Conservation (phyloP, 2,797 vertebrate species). For the Diceros bicornis region DNA sequence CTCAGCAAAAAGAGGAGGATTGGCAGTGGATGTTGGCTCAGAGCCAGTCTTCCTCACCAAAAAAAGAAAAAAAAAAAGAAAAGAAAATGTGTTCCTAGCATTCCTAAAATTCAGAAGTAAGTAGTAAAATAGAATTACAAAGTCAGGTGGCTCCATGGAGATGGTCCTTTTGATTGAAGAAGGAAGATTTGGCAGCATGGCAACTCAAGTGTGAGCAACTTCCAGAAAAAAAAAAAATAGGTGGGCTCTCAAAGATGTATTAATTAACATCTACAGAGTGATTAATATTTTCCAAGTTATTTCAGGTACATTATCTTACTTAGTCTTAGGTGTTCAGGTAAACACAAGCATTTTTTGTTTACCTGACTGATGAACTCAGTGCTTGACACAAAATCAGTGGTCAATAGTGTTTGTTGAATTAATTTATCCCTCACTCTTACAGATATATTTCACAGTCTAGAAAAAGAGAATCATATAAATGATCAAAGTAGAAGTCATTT, state of each 20-base stretch:
- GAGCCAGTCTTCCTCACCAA: no score
- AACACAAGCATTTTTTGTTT: constrained; percentile 21
- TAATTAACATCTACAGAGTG: background rate
- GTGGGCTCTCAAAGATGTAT: background rate
- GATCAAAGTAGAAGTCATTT: background rate
- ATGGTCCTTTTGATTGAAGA: background rate
- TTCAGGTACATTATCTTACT: background rate
- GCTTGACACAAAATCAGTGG: background rate
- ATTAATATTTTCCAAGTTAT: constrained; percentile 6
- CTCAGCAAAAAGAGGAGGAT: no score
- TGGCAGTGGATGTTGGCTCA: no score
- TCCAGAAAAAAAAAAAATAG: background rate
- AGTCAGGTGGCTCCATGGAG: background rate
- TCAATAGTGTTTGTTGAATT: background rate
- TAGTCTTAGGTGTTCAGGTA: background rate
- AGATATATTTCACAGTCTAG: background rate
- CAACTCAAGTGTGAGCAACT: background rate
- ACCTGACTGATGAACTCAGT: background rate
- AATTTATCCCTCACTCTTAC: background rate
- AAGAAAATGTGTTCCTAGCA: no score
- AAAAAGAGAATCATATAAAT: background rate
- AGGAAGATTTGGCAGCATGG: background rate
- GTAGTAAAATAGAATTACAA: background rate
- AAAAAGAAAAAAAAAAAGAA: no score
- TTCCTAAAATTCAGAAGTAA: constrained; percentile 20